These are phyloP conservation scores for Archilochus colubris DNA, from an alignment of 2,113 vertebrate species.

Conservation along the genomic window DNA sequence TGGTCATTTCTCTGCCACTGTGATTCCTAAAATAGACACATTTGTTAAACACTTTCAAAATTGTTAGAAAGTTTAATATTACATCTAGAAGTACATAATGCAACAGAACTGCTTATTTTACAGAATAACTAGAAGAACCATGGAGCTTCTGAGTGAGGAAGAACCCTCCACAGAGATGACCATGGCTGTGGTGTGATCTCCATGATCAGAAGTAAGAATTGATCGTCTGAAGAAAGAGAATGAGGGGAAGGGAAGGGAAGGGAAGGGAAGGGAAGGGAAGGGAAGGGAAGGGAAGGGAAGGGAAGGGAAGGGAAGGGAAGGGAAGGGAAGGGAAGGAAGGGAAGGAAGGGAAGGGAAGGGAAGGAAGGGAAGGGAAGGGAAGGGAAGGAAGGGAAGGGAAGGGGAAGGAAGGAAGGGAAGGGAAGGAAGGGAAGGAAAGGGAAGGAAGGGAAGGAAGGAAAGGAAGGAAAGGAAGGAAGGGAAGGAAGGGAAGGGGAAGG, in stretches of 20 bases:
- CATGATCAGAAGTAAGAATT: not conserved
- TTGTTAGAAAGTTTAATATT: not conserved
- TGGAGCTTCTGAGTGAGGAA: not conserved
- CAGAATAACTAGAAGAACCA: not conserved
- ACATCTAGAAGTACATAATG: not conserved
- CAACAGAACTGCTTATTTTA: not conserved
- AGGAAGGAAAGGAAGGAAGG: not conserved
- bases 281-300: too few species aligned
- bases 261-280: too few species aligned
- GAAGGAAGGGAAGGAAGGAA: not conserved
- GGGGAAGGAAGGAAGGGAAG: too few species aligned
- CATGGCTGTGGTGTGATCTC: rapidly evolving
- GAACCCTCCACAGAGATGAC: not conserved
- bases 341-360: too few species aligned
- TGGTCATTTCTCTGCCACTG: not conserved
- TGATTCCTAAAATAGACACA: not conserved
- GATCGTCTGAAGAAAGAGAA: too few species aligned
- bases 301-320: too few species aligned
- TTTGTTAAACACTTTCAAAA: not conserved
- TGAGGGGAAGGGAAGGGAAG: too few species aligned
- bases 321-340: too few species aligned
- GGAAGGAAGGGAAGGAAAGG: too few species aligned
- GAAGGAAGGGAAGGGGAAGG: too few species aligned
- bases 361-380: too few species aligned
- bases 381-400: too few species aligned